Evolutionary conservation across 2,888 invertebrate genomes (phyloP), one percentile per base, ranked within the genome.

Genomic region (Didymodactylos carnosus): DNA sequence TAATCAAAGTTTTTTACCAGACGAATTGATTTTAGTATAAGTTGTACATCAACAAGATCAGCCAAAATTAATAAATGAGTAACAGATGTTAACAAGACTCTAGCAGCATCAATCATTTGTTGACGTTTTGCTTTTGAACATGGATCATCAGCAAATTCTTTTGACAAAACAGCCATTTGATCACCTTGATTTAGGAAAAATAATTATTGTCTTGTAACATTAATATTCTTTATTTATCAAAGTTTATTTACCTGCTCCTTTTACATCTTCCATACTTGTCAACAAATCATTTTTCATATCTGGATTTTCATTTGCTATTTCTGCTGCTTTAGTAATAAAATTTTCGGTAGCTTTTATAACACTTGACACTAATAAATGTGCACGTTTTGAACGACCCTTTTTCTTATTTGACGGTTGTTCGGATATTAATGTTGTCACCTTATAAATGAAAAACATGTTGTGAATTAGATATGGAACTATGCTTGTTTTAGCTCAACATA

Each of bases 41-140:
- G 86, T 83, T 94, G 92, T 10, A 97, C 95, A 82, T 98, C 97
- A 23, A 95, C 94, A 92, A 95, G 94, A 81, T 97, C 97, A 0
- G 97, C 97, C 19, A 97, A 86, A 78, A 97, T 94, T 14, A 98
- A 87, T 29, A 98, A 88, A 2, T 94, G 86, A 0, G 97, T 95
- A n/a, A 98, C 95, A 14, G 95, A 93, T 3, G 92, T 93, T 11
- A 97, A 87, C 72, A 97, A 86, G 79, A 90, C 91, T 72, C 95
- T 86, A 3, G 97, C 94, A 1, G 94, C 92, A 2, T 93, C 87
- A 27, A 97, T 94, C 94, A 97, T 95, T 78, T 90, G 90, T 0
- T 91, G 90, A 71, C 97, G 88, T 81, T 94, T 94, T 16, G 91
- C 84, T 0, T 93, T 92, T 23, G 93, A 93, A 82, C 94, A 95